Evolutionary conservation across 2,113 vertebrate genomes (phyloP).

Genomic region (Neoarius graeffei): DNA sequence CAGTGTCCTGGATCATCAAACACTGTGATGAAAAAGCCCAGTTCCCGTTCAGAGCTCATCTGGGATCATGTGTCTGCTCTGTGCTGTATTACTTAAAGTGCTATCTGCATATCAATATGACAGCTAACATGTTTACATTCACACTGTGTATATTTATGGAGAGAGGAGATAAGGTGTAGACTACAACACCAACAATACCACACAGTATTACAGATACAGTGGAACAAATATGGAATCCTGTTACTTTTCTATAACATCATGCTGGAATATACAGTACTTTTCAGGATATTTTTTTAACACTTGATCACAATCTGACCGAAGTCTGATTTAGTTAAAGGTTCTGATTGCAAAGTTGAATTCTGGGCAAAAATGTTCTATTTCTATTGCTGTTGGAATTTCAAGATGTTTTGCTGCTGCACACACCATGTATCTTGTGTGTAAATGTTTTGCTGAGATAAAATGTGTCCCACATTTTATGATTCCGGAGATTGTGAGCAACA

Average conservation of each 20-base stretch:
- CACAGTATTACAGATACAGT: not conserved
- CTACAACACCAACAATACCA: not conserved
- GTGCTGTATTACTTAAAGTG: not conserved
- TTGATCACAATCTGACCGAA: not conserved
- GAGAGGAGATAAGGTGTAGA: not conserved
- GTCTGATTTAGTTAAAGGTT: not conserved
- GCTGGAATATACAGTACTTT: not conserved
- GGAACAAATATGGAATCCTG: not conserved
- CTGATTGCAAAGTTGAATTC: too few species aligned
- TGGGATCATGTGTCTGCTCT: constrained; percentile 54
- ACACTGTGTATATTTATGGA: not conserved
- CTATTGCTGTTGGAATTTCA: too few species aligned
- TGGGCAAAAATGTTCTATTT: too few species aligned
- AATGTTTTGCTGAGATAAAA: too few species aligned
- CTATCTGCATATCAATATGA: not conserved
- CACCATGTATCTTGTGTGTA: too few species aligned
- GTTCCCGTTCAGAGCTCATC: constrained; percentile 42
- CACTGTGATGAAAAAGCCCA: constrained; percentile 30
- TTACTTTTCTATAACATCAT: not conserved
- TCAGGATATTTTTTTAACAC: not conserved
- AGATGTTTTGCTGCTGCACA: too few species aligned
- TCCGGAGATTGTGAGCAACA: too few species aligned
- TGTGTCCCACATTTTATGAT: too few species aligned
- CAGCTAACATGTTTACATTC: constrained; percentile 19
- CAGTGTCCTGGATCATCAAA: constrained; percentile 52